Evolutionary conservation across 2,888 invertebrate genomes (phyloP).

Genomic region (Clanis bilineata): DNA sequence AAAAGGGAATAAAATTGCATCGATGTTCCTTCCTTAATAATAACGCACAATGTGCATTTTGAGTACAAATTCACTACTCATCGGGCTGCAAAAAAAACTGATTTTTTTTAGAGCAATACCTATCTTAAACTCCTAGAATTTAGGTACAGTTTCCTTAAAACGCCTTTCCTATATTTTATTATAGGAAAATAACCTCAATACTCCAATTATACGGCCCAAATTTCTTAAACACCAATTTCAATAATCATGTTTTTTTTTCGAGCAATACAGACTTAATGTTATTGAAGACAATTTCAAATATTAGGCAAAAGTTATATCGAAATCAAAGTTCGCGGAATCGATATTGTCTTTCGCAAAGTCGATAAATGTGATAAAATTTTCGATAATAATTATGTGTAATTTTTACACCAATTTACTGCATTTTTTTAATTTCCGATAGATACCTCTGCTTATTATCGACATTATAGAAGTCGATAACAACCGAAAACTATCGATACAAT

Average conservation of each 20-base stretch:
- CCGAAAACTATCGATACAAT: too few species aligned
- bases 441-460: too few species aligned
- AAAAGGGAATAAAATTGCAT: background rate
- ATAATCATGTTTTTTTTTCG: background rate
- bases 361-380: background rate
- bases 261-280: background rate
- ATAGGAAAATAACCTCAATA: too few species aligned
- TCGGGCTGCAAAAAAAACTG: background rate
- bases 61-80: background rate
- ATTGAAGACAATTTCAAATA: background rate
- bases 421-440: too few species aligned
- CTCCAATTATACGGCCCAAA: too few species aligned
- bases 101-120: background rate
- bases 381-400: too few species aligned
- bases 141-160: background rate
- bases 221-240: background rate
- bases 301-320: background rate
- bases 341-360: background rate
- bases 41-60: background rate
- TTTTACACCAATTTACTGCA: too few species aligned
- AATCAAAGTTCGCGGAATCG: background rate
- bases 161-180: background rate
- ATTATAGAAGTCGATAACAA: too few species aligned
- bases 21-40: background rate
- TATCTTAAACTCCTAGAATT: background rate